Evolutionary conservation across 1,140 invertebrate genomes (phyloP).

Genomic region (Solenopsis invicta): DNA sequence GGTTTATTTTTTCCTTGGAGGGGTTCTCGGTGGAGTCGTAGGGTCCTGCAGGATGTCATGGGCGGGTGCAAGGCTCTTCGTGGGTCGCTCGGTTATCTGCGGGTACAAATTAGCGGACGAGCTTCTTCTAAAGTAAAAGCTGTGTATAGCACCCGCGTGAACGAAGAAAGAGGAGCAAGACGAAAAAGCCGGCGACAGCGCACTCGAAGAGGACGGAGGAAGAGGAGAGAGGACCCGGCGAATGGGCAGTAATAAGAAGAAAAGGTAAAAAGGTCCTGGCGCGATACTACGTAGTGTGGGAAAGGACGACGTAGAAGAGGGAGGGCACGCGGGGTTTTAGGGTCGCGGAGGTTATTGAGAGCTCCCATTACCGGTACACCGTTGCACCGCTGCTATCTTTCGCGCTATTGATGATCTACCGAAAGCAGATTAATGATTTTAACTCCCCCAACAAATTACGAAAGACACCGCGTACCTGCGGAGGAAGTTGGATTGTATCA

Average conservation of each 20-base stretch:
- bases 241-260: constrained; percentile 50
- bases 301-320: constrained; percentile 75
- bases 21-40: constrained; percentile 19
- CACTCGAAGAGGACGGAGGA: constrained; percentile 44
- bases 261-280: constrained; percentile 28
- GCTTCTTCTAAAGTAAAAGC: constrained; percentile 85
- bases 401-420: constrained; percentile 86
- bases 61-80: constrained; percentile 74
- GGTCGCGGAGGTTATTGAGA: constrained; percentile 84
- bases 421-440: constrained; percentile 85
- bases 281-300: constrained; percentile 77
- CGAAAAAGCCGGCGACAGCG: constrained; percentile 71
- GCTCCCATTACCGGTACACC: constrained; percentile 86
- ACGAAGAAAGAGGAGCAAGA: constrained; percentile 61
- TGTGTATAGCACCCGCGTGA: constrained; percentile 82
- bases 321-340: constrained; percentile 71
- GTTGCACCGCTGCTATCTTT: constrained; percentile 84
- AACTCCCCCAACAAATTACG: constrained; percentile 83
- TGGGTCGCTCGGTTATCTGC: constrained; percentile 81
- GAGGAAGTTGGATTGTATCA: constrained; percentile 57
- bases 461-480: constrained; percentile 74
- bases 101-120: constrained; percentile 85
- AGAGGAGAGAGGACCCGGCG: constrained; percentile 27
- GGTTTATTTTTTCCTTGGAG: constrained; percentile 64
- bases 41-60: constrained; percentile 74